A percentile compares a stretch with the other conserved stretches of the same genome.
These are phyloP conservation scores for Sarcophaga peregrina DNA, from an alignment of 1,140 invertebrate species.

Conservation along the genomic window DNA sequence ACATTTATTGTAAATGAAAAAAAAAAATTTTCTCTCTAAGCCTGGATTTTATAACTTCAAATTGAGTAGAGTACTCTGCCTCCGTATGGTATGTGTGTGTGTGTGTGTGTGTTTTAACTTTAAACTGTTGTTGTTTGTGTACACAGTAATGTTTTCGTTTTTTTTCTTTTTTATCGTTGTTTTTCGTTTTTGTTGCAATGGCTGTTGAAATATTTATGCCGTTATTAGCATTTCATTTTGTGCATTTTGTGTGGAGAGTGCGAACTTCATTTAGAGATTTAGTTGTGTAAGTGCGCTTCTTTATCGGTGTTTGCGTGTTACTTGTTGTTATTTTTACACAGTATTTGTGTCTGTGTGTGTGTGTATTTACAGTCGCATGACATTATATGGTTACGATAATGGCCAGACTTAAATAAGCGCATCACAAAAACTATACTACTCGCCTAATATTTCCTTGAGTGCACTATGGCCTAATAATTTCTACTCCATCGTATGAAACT, in stretches of 20 bases:
- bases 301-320: background rate
- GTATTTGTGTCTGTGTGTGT: background rate
- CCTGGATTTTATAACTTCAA: slow-evolving; percentile 8
- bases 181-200: background rate
- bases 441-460: background rate
- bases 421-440: background rate
- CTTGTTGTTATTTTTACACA: background rate
- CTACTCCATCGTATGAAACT: too few relatives aligned
- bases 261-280: too few relatives aligned
- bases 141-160: background rate
- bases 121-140: background rate
- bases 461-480: background rate
- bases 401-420: background rate
- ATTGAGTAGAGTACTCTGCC: background rate
- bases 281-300: background rate
- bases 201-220: slow-evolving; percentile 16
- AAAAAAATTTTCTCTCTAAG: background rate
- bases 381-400: slow-evolving; percentile 17
- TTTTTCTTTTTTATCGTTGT: background rate
- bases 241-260: background rate
- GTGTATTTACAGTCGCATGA: background rate
- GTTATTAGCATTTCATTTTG: background rate
- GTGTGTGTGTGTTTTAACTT: background rate
- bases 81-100: background rate
- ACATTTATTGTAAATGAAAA: background rate